These are phyloP conservation scores for Ephydatia muelleri DNA, from an alignment of 37 sponge, comb jelly and placozoan genomes.

Conservation along the genomic window DNA sequence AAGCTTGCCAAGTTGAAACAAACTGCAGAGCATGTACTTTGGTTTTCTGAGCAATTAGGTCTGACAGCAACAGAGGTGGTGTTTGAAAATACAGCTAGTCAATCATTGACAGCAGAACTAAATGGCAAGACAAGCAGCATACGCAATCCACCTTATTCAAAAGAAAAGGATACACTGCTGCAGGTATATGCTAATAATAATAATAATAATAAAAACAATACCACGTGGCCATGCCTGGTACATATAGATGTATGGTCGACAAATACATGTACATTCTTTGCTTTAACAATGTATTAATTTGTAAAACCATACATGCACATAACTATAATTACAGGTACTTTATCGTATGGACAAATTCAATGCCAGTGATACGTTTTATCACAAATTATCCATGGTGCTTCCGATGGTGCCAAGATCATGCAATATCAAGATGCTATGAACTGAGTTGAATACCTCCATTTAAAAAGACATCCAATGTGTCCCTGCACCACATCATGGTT, in stretches of 20 bases:
- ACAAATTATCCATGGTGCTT: neutral
- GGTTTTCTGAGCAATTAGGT: too few relatives aligned
- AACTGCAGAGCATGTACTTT: too few relatives aligned
- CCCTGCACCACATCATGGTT: neutral
- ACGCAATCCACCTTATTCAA: neutral
- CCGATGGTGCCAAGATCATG: neutral
- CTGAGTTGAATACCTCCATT: neutral
- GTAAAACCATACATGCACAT: neutral
- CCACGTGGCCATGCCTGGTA: too few relatives aligned
- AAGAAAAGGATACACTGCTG: neutral
- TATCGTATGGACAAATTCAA: constrained; percentile 2
- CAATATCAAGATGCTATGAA: neutral
- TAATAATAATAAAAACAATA: too few relatives aligned
- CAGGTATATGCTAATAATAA: neutral
- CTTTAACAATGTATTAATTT: too few relatives aligned
- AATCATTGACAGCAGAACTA: neutral
- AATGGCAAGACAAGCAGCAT: neutral
- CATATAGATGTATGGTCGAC: too few relatives aligned
- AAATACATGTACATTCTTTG: too few relatives aligned
- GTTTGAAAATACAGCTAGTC: neutral
- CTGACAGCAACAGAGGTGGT: neutral
- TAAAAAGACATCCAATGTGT: constrained; percentile 2
- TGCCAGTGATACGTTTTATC: neutral
- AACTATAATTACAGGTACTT: neutral
- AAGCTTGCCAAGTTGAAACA: too few relatives aligned